These are phyloP conservation scores for Sinocyclocheilus maitianheensis DNA, from an alignment of 2,113 vertebrate species.

Conservation along the genomic window DNA sequence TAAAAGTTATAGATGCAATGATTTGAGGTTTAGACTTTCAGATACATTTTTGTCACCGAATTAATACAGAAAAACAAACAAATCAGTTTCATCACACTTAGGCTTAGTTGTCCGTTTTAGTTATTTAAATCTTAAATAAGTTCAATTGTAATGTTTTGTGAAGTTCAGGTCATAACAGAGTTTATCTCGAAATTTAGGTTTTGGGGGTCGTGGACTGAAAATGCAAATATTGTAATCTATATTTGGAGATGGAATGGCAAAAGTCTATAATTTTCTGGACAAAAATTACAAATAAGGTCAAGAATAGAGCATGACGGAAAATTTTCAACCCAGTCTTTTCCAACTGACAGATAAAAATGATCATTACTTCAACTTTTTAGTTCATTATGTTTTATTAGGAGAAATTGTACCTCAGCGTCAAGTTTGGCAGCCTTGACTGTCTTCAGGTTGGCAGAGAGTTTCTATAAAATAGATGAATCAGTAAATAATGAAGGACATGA, in stretches of 20 bases:
- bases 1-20: background rate
- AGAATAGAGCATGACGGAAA: background rate
- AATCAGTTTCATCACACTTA: background rate
- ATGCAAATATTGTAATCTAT: background rate
- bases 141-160: background rate
- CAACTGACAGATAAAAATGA: background rate
- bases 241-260: background rate
- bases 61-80: background rate
- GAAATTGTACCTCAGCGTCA: slow-evolving; percentile 86
- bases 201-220: background rate
- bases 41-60: background rate
- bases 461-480: slow-evolving; percentile 73
- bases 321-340: background rate
- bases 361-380: background rate
- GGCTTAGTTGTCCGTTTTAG: background rate
- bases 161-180: background rate
- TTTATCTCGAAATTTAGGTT: background rate
- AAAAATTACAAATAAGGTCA: background rate
- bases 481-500: background rate
- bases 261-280: background rate
- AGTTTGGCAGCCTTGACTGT: slow-evolving; percentile 87
- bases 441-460: slow-evolving; percentile 89
- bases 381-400: background rate
- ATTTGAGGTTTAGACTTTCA: background rate
- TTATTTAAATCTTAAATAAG: background rate